Conservation (phyloP, 2,888 invertebrate genomes). For the Helicoverpa assulta region DNA sequence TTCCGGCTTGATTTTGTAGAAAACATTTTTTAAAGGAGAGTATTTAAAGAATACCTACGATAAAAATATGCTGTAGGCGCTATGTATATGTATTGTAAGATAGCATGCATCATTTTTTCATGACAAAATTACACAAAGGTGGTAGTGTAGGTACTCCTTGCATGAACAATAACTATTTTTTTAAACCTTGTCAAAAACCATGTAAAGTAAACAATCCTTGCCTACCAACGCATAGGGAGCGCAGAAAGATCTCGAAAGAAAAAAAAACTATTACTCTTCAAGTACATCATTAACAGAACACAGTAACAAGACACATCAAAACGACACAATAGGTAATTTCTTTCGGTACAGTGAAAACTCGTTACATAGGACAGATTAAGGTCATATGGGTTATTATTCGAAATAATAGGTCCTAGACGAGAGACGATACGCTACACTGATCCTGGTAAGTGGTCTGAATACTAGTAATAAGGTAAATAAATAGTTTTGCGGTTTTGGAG, state of each 20-base stretch:
- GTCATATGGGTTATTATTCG: conserved; percentile 14
- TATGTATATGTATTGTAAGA: no score
- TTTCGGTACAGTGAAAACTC: conserved; percentile 30
- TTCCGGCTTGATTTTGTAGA: neutral
- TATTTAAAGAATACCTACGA: no score
- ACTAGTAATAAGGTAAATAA: conserved; percentile 24
- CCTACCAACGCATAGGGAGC: no score
- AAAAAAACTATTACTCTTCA: conserved; percentile 9
- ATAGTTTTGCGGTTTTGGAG: conserved; percentile 8
- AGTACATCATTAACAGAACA: neutral
- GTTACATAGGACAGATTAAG: conserved; percentile 38
- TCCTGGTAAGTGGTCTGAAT: conserved; percentile 6
- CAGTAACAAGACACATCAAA: conserved; percentile 1
- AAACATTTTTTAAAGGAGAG: no score
- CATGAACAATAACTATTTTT: no score
- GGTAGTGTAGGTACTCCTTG: no score
- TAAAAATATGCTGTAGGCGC: no score
- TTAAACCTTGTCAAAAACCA: no score
- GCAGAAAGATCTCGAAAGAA: neutral
- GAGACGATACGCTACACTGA: neutral
- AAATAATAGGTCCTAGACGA: conserved; percentile 23
- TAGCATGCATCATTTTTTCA: no score
- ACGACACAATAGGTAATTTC: conserved; percentile 45
- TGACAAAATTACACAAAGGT: no score
- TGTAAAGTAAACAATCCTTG: no score